A percentile compares a stretch with the other conserved stretches of the same genome.
phyloP scores from a whole-genome alignment of 2,797 vertebrate genomes.

The Taenioides sp. region DNA sequence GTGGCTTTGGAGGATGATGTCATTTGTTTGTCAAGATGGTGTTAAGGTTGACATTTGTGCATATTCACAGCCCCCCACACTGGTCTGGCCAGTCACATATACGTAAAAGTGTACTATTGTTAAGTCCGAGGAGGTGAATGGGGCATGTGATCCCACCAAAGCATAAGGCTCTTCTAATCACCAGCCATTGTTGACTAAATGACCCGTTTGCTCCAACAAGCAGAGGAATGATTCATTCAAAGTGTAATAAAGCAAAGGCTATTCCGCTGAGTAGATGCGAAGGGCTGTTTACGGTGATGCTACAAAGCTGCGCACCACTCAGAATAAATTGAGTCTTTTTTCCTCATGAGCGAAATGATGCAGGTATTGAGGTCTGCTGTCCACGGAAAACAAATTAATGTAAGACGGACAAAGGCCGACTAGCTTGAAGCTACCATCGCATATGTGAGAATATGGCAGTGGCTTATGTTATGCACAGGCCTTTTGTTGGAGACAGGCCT shows the following conservation, averaged over 20 bases:
- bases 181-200: slow-evolving; percentile 72
- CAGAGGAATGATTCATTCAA: slow-evolving; percentile 25
- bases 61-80: slow-evolving; percentile 3
- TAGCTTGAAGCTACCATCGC: slow-evolving; percentile 65
- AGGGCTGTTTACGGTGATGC: slow-evolving; percentile 22
- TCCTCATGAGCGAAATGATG: slow-evolving; percentile 16
- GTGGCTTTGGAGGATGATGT: slow-evolving; percentile 70
- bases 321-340: slow-evolving; percentile 2
- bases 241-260: slow-evolving; percentile 10
- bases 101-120: slow-evolving; percentile 44
- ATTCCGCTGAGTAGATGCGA: slow-evolving; percentile 47
- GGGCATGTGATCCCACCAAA: slow-evolving; percentile 65
- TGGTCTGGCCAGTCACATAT: not conserved
- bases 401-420: slow-evolving; percentile 63
- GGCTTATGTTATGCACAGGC: slow-evolving; percentile 55
- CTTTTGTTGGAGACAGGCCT: slow-evolving; percentile 65
- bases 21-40: slow-evolving; percentile 71
- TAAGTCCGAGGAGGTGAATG: slow-evolving; percentile 43
- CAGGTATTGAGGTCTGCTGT: slow-evolving; percentile 14
- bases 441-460: slow-evolving; percentile 39
- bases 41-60: slow-evolving; percentile 15
- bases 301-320: slow-evolving; percentile 54
- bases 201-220: slow-evolving; percentile 49
- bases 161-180: slow-evolving; percentile 44
- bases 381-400: slow-evolving; percentile 25